phyloP scores from a whole-genome alignment of 2,888 invertebrate species.

The Coenonympha glycerion region DNA sequence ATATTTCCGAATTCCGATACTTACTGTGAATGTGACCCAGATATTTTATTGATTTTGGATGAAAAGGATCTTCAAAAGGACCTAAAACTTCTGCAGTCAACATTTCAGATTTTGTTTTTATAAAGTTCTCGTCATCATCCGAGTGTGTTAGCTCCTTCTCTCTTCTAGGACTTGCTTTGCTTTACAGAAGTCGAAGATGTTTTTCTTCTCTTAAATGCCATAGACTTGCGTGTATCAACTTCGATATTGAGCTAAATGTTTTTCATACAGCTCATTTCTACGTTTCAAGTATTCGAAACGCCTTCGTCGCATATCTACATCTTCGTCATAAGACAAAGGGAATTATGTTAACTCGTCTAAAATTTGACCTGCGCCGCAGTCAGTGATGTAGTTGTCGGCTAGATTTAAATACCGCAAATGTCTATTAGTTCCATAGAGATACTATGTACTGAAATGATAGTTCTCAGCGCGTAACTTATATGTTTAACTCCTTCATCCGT shows the following conservation, averaged over 20 bases:
- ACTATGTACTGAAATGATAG: too few relatives aligned
- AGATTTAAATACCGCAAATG: conserved; percentile 53
- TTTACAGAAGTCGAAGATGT: conserved; percentile 21
- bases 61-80: conserved; percentile 40
- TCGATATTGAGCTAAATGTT: conserved; percentile 23
- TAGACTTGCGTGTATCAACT: conserved; percentile 25
- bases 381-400: conserved; percentile 46
- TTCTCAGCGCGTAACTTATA: conserved; percentile 43
- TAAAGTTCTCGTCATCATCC: conserved; percentile 29
- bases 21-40: conserved; percentile 34
- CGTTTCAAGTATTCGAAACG: conserved; percentile 28
- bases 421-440: too few relatives aligned
- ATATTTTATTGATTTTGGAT: conserved; percentile 21
- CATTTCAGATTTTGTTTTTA: conserved; percentile 33
- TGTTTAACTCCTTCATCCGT: conserved; percentile 49
- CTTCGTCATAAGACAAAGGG: conserved; percentile 40
- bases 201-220: conserved; percentile 25
- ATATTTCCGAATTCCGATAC: conserved; percentile 52
- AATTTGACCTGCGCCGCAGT: conserved; percentile 43
- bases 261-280: conserved; percentile 23
- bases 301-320: conserved; percentile 30
- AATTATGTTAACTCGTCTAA: conserved; percentile 43
- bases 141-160: conserved; percentile 21
- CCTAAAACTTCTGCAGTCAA: conserved; percentile 37
- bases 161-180: conserved; percentile 23